Conservation (phyloP, 2,888 invertebrate species). For the Nomada goodeniana region DNA sequence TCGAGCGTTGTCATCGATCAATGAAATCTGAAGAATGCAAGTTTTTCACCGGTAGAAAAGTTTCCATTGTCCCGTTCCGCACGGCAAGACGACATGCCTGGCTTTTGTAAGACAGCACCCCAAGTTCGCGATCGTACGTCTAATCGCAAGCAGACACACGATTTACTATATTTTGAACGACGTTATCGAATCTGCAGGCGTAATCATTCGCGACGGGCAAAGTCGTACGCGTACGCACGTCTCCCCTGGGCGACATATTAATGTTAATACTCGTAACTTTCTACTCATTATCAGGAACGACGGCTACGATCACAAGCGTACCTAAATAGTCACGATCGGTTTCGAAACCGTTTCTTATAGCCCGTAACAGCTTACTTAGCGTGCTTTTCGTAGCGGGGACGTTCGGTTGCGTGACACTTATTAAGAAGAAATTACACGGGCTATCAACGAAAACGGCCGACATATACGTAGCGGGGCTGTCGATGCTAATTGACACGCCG, state of each 20-base stretch:
- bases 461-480: background rate
- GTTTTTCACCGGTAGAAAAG: background rate
- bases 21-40: slow-evolving; percentile 7
- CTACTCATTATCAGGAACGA: slow-evolving; percentile 53
- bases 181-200: slow-evolving; percentile 34
- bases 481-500: slow-evolving; percentile 2
- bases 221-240: slow-evolving; percentile 9
- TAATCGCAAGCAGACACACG: background rate
- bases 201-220: slow-evolving; percentile 30
- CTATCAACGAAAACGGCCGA: background rate
- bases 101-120: slow-evolving; percentile 18
- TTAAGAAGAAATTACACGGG: slow-evolving; percentile 18
- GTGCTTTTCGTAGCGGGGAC: background rate
- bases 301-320: slow-evolving; percentile 17
- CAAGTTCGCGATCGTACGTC: slow-evolving; percentile 30
- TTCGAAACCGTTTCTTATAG: slow-evolving; percentile 14
- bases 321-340: slow-evolving; percentile 20
- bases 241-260: slow-evolving; percentile 30
- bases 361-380: slow-evolving; percentile 19
- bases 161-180: slow-evolving; percentile 39
- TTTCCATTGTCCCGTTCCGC: background rate
- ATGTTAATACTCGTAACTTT: slow-evolving; percentile 49
- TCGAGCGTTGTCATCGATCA: slow-evolving; percentile 16
- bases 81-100: background rate
- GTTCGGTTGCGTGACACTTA: background rate